Conservation (phyloP, 2,797 vertebrate species). For the Zenarchopterus dispar region DNA sequence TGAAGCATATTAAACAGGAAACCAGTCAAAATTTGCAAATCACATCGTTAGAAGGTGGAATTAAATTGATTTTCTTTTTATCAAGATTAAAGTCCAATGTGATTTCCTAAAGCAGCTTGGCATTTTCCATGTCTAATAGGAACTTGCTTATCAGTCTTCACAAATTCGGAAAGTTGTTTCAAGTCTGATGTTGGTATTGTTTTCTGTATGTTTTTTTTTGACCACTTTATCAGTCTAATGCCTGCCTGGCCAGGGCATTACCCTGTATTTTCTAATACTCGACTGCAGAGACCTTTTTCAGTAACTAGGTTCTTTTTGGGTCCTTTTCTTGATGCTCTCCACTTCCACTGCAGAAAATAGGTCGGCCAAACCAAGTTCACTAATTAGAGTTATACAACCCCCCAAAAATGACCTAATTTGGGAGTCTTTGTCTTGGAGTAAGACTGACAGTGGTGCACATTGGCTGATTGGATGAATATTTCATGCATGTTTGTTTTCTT, state of each 20-base stretch:
- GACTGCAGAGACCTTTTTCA: no score
- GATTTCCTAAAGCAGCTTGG: slow-evolving; percentile 49
- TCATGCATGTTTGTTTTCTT: no score
- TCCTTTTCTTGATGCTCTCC: no score
- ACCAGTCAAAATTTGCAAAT: slow-evolving; percentile 61
- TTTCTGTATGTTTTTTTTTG: background rate
- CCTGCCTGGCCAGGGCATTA: background rate
- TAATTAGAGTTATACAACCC: no score
- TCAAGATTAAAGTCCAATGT: slow-evolving; percentile 61
- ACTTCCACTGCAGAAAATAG: no score
- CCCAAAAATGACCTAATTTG: no score
- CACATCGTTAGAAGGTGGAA: slow-evolving; percentile 39
- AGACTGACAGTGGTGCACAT: no score
- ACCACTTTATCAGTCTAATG: background rate
- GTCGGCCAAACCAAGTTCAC: no score
- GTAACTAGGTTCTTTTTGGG: no score
- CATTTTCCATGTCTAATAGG: slow-evolving; percentile 29
- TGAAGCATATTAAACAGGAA: slow-evolving; percentile 49
- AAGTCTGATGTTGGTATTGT: background rate
- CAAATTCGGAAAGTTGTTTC: slow-evolving; percentile 4
- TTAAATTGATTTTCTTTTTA: slow-evolving; percentile 25
- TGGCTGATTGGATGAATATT: no score
- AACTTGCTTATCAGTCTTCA: slow-evolving; percentile 21
- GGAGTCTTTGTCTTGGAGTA: no score
- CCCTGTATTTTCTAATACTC: no score